Evolutionary conservation across 1,140 invertebrate genomes (phyloP), one percentile per base, ranked within the genome.

Genomic region (Delia radicum): DNA sequence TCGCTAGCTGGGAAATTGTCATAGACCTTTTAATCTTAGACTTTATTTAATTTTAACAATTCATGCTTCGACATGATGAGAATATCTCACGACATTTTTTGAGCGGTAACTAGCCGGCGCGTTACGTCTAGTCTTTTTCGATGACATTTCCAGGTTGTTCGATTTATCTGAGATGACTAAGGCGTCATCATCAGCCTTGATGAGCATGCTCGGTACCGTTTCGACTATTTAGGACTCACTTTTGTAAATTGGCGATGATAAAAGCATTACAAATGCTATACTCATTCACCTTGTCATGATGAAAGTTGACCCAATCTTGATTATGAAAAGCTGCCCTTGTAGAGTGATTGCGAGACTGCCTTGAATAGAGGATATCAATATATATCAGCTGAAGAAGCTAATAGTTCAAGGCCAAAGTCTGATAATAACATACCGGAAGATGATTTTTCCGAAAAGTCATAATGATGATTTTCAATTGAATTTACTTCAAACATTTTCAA

Each of bases 281-380:
- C n/a, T 75, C 5, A 71, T 71, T 28, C 74, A 48, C 18, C 21
- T 74, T 29, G 62, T 33, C 5, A 74, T 74, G 48, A 15, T 55
- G 15, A 74, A 74, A 63, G 73, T 74, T 18, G 73, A 15, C 63
- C 15, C 27, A 74, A 74, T 24, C 55, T 74, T 18, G 48, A 74
- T 74, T 74, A 33, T 31, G 26, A n/a, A 3, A 74, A 63, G 24
- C 18, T 74, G 15, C 74, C 33, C 13, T 10, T n/a, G 13, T 75
- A 27, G 61, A 28, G 10, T 42, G 15, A 63, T 27, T 63, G 74
- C 29, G n/a, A 33, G n/a, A 3, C 12, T 6, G 26, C 28, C 5
- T 29, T 75, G 27, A 63, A 75, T 33, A 33, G n/a, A 18, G 37
- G 29, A 69, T 63, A 67, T 63, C 15, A 67, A 27, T 21, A 74